Evolutionary conservation across 2,797 vertebrate genomes (phyloP).

Genomic region (Ficedula albicollis): DNA sequence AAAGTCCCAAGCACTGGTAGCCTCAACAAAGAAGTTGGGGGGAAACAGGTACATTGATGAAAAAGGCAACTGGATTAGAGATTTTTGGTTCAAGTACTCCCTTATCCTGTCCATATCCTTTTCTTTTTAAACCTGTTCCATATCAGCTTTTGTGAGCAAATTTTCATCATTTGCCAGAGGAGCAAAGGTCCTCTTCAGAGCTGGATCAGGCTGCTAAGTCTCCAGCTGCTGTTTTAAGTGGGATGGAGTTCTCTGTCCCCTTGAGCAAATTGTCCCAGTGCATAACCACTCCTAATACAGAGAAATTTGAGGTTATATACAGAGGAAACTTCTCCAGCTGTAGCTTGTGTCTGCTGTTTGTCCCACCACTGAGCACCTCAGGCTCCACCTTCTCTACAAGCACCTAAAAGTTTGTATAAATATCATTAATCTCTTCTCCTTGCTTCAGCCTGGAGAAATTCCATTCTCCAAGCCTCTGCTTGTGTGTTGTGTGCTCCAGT

Average conservation of each 20-base stretch:
- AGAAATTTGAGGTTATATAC: neutral
- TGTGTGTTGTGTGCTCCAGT: neutral
- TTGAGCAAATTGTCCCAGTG: neutral
- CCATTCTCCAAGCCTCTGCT: neutral
- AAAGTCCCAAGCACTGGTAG: neutral
- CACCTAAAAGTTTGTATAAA: neutral
- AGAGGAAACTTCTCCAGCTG: neutral
- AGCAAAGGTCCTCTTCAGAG: neutral
- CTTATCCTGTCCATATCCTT: neutral
- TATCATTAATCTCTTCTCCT: neutral
- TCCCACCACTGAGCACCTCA: neutral
- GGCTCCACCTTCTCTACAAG: neutral
- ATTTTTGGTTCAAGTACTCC: neutral
- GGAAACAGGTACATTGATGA: rapidly evolving
- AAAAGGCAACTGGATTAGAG: neutral
- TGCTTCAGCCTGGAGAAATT: neutral
- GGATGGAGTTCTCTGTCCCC: neutral
- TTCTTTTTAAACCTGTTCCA: neutral
- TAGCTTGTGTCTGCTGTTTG: neutral
- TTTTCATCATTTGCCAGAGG: neutral
- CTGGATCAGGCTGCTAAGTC: neutral
- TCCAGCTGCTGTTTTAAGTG: neutral
- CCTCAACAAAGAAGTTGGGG: neutral
- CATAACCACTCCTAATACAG: neutral
- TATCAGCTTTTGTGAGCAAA: neutral